Base-by-base conservation (phyloP, 2,797 vertebrate genomes). In the Sphenodon punctatus region DNA sequence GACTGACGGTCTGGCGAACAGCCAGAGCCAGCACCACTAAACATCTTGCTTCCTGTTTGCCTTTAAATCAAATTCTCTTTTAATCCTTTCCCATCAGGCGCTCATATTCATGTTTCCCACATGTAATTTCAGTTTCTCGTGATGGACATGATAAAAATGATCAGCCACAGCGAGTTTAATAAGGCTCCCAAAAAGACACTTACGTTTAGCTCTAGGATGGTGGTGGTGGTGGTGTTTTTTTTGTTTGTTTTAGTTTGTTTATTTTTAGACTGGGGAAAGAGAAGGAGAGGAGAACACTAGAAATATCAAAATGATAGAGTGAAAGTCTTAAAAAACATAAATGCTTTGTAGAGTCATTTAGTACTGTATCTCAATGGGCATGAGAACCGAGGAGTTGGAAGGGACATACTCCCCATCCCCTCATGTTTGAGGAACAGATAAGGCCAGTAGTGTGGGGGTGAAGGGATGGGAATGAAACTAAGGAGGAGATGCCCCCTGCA, bases 1-100 rank as follows among this genome's bases (percentile, higher is more conserved):
- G 15, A 49, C 49, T 19, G 23, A 43, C 34, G 45, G 34, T 67
- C 56, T 60, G 42, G 82, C 60, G 67, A 82, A 6, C 59, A 20
- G 16, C 38, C 58, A n/a, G 34, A 65, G 15, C 58, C 59, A 61
- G 20, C 74, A 82, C 27, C 77, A 32, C 32, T 55, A 41, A 82
- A 76, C 49, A 75, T 67, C 58, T 23, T 27, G 7, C 8, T 32
- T 75, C 56, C 43, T 72, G 78, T 73, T 75, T 61, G 53, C 80
- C 68, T 92, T 90, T 67, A 67, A 86, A 78, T 38, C 59, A 87
- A 84, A 74, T 41, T 22, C 4, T 64, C 63, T 84, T 89, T 84
- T 80, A 75, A 89, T 85, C 41, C 84, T 20, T 75, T 90, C 64
- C 64, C 30, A 48, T 69, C 25, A 38, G 25, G 75, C 91, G 48